Evolutionary conservation across 2,797 vertebrate species (phyloP).

Genomic region (Falco columbarius): DNA sequence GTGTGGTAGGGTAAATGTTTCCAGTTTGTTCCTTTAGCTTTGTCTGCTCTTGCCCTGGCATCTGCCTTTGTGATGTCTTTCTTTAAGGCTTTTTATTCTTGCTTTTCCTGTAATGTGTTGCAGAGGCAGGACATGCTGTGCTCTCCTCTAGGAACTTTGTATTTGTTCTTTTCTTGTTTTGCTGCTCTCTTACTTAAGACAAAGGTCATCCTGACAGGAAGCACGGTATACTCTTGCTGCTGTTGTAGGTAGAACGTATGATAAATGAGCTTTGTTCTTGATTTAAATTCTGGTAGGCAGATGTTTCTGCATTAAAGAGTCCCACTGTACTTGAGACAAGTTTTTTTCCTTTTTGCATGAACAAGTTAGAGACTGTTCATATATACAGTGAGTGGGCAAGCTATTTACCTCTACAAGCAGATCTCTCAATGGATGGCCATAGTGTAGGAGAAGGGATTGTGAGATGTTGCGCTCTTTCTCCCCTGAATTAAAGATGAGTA

Average conservation of each 20-base stretch:
- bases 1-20: neutral
- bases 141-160: constrained; percentile 2
- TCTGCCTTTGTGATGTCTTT: neutral
- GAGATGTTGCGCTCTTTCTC: neutral
- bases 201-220: constrained; percentile 55
- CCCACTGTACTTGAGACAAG: neutral
- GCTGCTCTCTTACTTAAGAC: neutral
- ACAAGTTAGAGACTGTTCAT: neutral
- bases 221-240: neutral
- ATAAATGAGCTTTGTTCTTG: constrained; percentile 41
- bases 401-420: neutral
- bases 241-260: neutral
- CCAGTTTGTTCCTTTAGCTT: neutral
- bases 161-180: constrained; percentile 31
- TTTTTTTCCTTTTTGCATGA: neutral
- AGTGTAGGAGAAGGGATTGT: neutral
- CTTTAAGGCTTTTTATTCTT: neutral
- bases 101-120: neutral
- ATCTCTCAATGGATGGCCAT: neutral
- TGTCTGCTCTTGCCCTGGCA: neutral
- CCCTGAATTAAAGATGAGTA: neutral
- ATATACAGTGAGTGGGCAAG: neutral
- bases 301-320: constrained; percentile 1
- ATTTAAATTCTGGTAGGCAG: constrained; percentile 35
- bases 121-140: neutral